Conservation (phyloP, 2,113 vertebrate species). For the Centropus unirufus region DNA sequence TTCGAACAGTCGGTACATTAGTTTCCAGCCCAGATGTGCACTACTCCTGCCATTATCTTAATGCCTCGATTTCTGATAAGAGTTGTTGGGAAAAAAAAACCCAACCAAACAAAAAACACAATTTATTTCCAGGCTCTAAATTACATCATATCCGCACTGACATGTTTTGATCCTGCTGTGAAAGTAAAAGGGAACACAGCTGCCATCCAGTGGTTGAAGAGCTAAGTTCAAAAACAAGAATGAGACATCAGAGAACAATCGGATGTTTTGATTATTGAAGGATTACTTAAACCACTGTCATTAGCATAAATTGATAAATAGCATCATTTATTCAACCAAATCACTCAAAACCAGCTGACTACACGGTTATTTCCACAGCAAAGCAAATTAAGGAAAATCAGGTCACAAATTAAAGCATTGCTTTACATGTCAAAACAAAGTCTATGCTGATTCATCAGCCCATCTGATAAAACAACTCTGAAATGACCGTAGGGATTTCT, state of each 20-base stretch:
- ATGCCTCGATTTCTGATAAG: not conserved
- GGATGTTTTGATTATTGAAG: not conserved
- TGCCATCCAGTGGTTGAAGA: not conserved
- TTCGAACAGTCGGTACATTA: not conserved
- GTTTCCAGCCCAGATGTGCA: not conserved
- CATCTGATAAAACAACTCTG: not conserved
- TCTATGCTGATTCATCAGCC: not conserved
- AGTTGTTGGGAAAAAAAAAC: not conserved
- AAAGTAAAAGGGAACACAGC: not conserved
- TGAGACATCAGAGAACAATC: not conserved
- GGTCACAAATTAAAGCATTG: not conserved
- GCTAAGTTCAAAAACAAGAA: not conserved
- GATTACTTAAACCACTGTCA: not conserved
- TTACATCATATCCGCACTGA: not conserved
- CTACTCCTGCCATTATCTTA: not conserved
- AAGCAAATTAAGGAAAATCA: not conserved
- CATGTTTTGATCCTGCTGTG: not conserved
- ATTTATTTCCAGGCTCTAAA: not conserved
- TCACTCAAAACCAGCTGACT: not conserved
- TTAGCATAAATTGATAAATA: not conserved
- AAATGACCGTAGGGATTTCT: not conserved
- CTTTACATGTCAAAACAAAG: not conserved
- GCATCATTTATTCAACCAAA: not conserved
- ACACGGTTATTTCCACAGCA: not conserved
- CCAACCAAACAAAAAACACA: no score